These are phyloP conservation scores for Petrolisthes cinctipes DNA, from an alignment of 2,888 invertebrate genomes.

Conservation along the genomic window DNA sequence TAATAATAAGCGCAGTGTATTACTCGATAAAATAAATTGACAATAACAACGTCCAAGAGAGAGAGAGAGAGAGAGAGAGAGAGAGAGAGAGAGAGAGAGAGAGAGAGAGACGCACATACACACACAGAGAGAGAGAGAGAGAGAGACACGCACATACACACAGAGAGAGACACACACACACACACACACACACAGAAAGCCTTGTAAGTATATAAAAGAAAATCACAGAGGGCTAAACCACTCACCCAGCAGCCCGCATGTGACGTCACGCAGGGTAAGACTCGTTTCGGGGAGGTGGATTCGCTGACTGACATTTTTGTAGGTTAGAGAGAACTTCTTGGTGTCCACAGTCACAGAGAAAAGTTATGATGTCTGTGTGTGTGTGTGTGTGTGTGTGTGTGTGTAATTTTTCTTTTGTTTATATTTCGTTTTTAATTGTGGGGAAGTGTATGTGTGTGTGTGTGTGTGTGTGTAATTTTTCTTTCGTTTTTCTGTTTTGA, in stretches of 20 bases:
- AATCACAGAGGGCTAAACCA: too few species aligned
- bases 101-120: slow-evolving; percentile 7
- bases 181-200: too few species aligned
- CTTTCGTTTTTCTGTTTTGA: not conserved
- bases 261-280: not conserved
- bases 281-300: not conserved
- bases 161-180: not conserved
- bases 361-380: not conserved
- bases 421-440: not conserved
- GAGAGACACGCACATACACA: not conserved
- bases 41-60: too few species aligned
- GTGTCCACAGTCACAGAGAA: too few species aligned
- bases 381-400: not conserved
- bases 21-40: too few species aligned
- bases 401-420: not conserved
- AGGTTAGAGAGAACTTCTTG: too few species aligned
- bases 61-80: not conserved
- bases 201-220: too few species aligned
- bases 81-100: slow-evolving; percentile 8
- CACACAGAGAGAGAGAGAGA: slow-evolving; percentile 23
- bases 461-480: not conserved
- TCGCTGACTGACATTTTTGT: too few species aligned
- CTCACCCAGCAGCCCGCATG: too few species aligned
- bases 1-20: too few species aligned
- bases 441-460: not conserved